Base-by-base conservation (phyloP, 2,888 invertebrate genomes). In the Amaurobius ferox region DNA sequence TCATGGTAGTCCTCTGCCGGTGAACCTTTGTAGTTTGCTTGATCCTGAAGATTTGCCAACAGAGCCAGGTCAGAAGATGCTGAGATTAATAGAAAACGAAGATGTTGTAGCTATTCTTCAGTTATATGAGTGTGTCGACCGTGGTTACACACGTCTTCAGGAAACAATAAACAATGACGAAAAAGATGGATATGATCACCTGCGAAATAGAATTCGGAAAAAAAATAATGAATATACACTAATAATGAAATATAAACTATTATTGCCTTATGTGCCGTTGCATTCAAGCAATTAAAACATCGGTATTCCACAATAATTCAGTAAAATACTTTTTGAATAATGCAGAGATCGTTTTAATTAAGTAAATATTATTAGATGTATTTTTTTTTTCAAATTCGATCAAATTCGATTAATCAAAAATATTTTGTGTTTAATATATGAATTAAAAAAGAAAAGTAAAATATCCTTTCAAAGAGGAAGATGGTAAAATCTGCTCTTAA, bases 31-130 rank as follows among this genome's bases (percentile, higher is more conserved):
- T 1, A 1, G 26, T 1, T 16, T 67, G 3, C 39, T 80, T 48
- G 79, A 80, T 40, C 67, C 73, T 1, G 73, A 80, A 35, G 79
- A 80, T n/a, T n/a, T 80, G 44, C 79, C 79, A 1, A 39, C 55
- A 1, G 55, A 66, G 6, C 19, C 73, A 2, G 40, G 73, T 13
- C 7, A 35, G 16, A 67, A 80, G n/a, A 67, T 73, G 11, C 19
- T 80, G 13, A 23, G 64, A 35, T 35, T 80, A n/a, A 66, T 80
- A 2, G 35, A 35, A 29, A 70, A 72, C 19, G 73, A 55, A 19
- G 30, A 71, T 9, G 39, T n/a, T 7, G 39, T 79, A 19, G 55
- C 48, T 1, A 40, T 80, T 3, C 35, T 40, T 0, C 29, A 73
- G 7, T 16, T 62, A 11, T 68, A 35, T 44, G 1, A 68, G 28